Percentiles rank a stretch among this genome's conserved stretches.
These are phyloP conservation scores for Tipula vernalis DNA, from an alignment of 2,888 invertebrate species.

Conservation along the genomic window DNA sequence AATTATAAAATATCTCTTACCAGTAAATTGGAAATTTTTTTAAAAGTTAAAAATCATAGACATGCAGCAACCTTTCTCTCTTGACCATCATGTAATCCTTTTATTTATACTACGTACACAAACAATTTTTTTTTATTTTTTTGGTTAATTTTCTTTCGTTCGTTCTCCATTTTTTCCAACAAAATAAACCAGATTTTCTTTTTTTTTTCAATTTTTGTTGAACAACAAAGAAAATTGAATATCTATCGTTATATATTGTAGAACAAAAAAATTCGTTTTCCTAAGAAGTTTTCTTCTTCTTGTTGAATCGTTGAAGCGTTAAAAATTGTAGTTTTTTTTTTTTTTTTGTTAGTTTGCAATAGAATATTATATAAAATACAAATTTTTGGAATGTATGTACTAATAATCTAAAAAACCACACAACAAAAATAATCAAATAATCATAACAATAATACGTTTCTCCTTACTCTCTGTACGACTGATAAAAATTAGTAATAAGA, in stretches of 20 bases:
- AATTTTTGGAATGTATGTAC: not conserved
- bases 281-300: not conserved
- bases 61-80: not conserved
- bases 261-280: not conserved
- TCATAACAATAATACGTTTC: not conserved
- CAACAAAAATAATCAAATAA: not conserved
- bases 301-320: not conserved
- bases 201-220: not conserved
- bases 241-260: not conserved
- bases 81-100: slow-evolving; percentile 4
- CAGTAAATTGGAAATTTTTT: not conserved
- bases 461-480: not conserved
- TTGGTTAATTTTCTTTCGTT: not conserved
- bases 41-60: not conserved
- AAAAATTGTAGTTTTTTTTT: not conserved
- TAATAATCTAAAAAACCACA: not conserved
- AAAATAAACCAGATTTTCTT: not conserved
- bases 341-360: not conserved
- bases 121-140: not conserved
- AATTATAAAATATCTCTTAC: slow-evolving; percentile 4
- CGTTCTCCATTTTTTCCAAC: not conserved
- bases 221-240: not conserved
- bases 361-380: not conserved
- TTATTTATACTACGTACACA: not conserved
- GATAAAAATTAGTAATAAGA: not conserved